Conservation (phyloP, 2,888 invertebrate genomes). For the Gibbula magus region DNA sequence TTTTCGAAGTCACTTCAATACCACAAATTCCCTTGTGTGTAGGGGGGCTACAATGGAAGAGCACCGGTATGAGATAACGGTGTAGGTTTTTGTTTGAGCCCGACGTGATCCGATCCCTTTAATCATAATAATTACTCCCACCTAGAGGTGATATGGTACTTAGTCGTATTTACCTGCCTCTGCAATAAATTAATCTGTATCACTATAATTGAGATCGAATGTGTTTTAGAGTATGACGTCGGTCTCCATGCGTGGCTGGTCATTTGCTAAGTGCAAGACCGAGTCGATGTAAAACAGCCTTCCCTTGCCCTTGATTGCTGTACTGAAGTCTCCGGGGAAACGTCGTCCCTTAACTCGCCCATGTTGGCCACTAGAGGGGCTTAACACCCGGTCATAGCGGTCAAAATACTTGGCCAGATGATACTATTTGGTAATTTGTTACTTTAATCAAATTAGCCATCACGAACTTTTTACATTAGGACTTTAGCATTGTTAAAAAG, state of each 20-base stretch:
- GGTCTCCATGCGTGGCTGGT: neutral
- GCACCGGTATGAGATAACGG: neutral
- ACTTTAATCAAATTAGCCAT: conserved; percentile 15
- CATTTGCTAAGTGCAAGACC: neutral
- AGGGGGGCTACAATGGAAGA: neutral
- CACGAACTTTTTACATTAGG: conserved; percentile 4
- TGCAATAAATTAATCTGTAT: conserved; percentile 15
- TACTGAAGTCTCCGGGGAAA: neutral
- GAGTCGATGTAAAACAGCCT: neutral
- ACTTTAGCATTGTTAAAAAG: neutral
- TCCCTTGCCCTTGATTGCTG: neutral
- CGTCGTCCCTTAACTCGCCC: neutral
- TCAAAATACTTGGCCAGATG: conserved; percentile 15
- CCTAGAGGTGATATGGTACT: conserved; percentile 1
- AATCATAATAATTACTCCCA: conserved; percentile 7
- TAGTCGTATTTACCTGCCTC: conserved; percentile 8
- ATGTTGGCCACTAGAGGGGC: neutral
- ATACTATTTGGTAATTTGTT: conserved; percentile 5
- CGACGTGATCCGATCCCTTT: conserved; percentile 7
- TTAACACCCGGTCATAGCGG: conserved; percentile 7
- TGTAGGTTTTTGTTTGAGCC: neutral
- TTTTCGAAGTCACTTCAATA: neutral
- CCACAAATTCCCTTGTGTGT: neutral
- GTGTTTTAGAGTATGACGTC: neutral
- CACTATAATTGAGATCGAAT: conserved; percentile 7